Conservation (phyloP, 2,797 vertebrate species). For the Carcharodon carcharias region DNA sequence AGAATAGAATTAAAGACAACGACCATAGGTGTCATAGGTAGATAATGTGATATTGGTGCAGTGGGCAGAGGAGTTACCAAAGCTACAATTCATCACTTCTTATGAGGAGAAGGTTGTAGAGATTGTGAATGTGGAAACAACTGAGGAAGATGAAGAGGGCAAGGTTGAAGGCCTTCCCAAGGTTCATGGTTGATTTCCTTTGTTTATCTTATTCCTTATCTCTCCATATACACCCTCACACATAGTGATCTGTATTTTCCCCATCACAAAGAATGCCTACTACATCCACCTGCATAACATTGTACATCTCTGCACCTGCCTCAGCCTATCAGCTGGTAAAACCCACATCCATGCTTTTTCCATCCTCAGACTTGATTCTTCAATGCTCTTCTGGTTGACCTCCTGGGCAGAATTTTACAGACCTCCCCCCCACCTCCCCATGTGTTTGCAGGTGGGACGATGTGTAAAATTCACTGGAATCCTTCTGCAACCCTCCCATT, state of each 20-base stretch:
- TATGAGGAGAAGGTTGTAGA: background rate
- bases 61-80: background rate
- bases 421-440: background rate
- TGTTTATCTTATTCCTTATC: background rate
- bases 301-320: background rate
- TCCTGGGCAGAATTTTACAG: background rate
- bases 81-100: background rate
- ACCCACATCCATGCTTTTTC: background rate
- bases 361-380: background rate
- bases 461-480: background rate
- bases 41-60: background rate
- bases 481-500: background rate
- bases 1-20: background rate
- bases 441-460: background rate
- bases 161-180: background rate
- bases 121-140: background rate
- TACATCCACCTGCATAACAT: background rate
- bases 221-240: background rate
- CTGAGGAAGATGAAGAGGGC: background rate
- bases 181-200: background rate
- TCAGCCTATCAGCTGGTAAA: background rate
- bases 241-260: background rate
- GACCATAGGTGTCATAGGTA: background rate
- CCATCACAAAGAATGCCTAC: background rate
- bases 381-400: background rate